Conservation (phyloP, 2,888 invertebrate species). For the Leucania comma region DNA sequence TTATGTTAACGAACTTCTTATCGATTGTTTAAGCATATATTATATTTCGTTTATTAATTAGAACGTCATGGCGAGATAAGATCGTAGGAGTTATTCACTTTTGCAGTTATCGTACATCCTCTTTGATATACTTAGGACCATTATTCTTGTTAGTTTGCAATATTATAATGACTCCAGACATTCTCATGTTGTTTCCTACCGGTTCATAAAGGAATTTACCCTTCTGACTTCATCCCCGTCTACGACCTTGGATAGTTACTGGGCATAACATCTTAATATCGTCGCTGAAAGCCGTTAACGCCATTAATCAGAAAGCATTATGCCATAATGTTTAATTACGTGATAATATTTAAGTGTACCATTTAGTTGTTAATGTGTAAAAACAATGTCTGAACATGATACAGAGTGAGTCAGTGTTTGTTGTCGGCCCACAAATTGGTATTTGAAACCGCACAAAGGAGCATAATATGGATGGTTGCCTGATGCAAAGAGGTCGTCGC, state of each 20-base stretch:
- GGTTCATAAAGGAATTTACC: conserved; percentile 32
- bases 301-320: conserved; percentile 45
- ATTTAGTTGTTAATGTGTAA: conserved; percentile 41
- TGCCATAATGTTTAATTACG: conserved; percentile 49
- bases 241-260: conserved; percentile 46
- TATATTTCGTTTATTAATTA: conserved; percentile 48
- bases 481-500: conserved; percentile 81
- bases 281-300: conserved; percentile 35
- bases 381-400: conserved; percentile 77
- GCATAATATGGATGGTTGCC: conserved; percentile 76
- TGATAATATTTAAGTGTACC: conserved; percentile 46
- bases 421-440: conserved; percentile 81
- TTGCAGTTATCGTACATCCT: conserved; percentile 32
- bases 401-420: conserved; percentile 82
- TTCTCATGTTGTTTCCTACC: conserved; percentile 21
- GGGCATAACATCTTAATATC: conserved; percentile 43
- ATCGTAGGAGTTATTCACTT: conserved; percentile 44
- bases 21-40: conserved; percentile 34
- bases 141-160: conserved; percentile 14
- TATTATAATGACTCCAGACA: conserved; percentile 8
- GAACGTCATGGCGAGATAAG: conserved; percentile 32
- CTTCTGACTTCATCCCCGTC: conserved; percentile 39
- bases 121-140: neutral
- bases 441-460: conserved; percentile 84
- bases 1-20: conserved; percentile 32